Evolutionary conservation across 2,113 vertebrate species (phyloP).

Genomic region (Galbula dea): DNA sequence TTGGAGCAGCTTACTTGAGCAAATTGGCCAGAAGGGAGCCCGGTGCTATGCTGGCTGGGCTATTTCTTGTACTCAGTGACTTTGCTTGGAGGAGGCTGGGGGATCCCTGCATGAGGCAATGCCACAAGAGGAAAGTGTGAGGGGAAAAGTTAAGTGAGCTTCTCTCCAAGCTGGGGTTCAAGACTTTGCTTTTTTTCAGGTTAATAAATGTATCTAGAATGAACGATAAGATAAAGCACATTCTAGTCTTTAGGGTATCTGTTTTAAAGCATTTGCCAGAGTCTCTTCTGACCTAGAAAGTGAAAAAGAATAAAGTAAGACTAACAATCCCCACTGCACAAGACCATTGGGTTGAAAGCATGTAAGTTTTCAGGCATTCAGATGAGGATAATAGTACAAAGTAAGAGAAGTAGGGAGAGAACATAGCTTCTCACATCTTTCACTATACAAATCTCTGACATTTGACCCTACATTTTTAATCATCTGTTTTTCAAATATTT

Average conservation of each 20-base stretch:
- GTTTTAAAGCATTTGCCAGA: not conserved
- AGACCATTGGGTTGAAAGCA: not conserved
- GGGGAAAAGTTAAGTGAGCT: not conserved
- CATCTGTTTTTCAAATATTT: conserved; percentile 10
- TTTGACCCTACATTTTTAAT: not conserved
- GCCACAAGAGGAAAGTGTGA: not conserved
- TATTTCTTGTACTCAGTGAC: not conserved
- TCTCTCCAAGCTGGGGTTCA: not conserved
- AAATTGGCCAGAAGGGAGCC: not conserved
- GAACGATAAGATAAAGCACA: not conserved
- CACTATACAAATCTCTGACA: not conserved
- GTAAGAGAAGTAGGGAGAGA: not conserved
- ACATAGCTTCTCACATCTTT: not conserved
- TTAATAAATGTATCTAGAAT: not conserved
- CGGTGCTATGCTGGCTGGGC: fast-evolving
- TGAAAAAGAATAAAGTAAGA: not conserved
- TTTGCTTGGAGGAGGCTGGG: not conserved
- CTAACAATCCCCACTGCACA: conserved; percentile 5
- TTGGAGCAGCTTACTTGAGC: fast-evolving
- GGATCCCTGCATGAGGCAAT: not conserved
- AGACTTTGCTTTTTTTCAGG: not conserved
- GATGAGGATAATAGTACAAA: not conserved
- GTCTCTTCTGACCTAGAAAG: conserved; percentile 27
- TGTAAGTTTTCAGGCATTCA: not conserved
- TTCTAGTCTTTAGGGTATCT: not conserved